Evolutionary conservation across 2,888 invertebrate genomes (phyloP).

Genomic region (Cheilosia urbana): DNA sequence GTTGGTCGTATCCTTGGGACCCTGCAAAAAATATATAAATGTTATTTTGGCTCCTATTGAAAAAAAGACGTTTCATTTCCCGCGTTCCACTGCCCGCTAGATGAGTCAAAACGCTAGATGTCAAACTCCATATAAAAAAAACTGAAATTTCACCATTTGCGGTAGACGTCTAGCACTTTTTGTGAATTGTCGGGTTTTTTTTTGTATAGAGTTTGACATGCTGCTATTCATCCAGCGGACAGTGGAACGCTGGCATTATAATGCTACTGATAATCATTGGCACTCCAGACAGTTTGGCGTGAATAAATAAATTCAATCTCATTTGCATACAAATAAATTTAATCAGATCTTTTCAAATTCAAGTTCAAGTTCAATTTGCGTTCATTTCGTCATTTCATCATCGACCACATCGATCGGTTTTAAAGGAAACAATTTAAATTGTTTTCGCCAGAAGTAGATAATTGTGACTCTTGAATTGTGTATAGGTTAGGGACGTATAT

Average conservation of each 20-base stretch:
- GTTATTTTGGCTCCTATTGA: not conserved
- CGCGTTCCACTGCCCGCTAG: too few relatives aligned
- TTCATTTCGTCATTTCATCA: constrained; percentile 1
- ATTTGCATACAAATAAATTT: constrained; percentile 26
- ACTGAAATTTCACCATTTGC: too few relatives aligned
- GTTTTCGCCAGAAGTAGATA: not conserved
- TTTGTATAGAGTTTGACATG: too few relatives aligned
- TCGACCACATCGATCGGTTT: not conserved
- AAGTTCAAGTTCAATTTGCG: constrained; percentile 44
- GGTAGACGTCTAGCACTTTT: too few relatives aligned
- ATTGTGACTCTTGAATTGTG: constrained; percentile 1
- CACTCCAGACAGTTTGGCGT: too few relatives aligned
- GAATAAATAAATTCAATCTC: not conserved
- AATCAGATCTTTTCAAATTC: not conserved
- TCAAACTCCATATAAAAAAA: too few relatives aligned
- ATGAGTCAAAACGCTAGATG: too few relatives aligned
- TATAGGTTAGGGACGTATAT: not conserved
- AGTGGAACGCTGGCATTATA: too few relatives aligned
- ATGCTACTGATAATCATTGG: not conserved
- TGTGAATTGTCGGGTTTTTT: too few relatives aligned
- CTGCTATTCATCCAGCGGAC: too few relatives aligned
- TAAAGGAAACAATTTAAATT: not conserved
- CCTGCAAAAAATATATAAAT: constrained; percentile 85
- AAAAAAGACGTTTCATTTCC: not conserved
- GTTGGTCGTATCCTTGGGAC: constrained; percentile 91